These are phyloP conservation scores for Dichetophora obliterata DNA, from an alignment of 2,888 invertebrate genomes.

Conservation along the genomic window DNA sequence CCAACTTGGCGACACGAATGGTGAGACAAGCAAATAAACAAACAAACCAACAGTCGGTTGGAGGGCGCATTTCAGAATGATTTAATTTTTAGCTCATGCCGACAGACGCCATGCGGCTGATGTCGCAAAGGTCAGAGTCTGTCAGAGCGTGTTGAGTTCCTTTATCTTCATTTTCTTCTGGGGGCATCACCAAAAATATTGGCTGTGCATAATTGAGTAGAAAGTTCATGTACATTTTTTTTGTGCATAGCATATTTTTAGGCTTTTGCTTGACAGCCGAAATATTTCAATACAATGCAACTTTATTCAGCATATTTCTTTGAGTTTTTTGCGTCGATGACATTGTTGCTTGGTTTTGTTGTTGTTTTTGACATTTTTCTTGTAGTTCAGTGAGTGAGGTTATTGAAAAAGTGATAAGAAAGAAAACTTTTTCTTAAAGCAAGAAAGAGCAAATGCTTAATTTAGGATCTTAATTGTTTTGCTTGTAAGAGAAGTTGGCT, in stretches of 20 bases:
- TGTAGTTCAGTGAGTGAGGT: too few species aligned
- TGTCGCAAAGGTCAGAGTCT: not conserved
- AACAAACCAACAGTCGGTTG: not conserved
- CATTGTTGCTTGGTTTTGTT: too few species aligned
- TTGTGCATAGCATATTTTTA: not conserved
- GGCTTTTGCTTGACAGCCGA: too few species aligned
- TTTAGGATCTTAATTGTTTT: too few species aligned
- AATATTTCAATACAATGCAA: too few species aligned
- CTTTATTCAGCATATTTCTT: too few species aligned
- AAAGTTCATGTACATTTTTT: not conserved
- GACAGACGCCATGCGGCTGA: not conserved
- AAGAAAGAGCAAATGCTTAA: too few species aligned
- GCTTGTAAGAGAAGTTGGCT: too few species aligned
- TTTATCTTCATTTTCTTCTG: not conserved
- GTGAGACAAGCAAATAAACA: not conserved
- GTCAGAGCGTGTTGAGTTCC: not conserved
- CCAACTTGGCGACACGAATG: not conserved
- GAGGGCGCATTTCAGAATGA: not conserved
- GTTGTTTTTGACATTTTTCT: too few species aligned
- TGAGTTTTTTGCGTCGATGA: too few species aligned
- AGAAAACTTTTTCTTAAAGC: too few species aligned
- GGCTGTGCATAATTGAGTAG: not conserved
- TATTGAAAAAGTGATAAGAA: too few species aligned
- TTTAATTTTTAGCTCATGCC: slow-evolving; percentile 19
- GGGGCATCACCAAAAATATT: not conserved